These are phyloP conservation scores for Steatornis caripensis DNA, from an alignment of 2,113 vertebrate species.

Conservation along the genomic window DNA sequence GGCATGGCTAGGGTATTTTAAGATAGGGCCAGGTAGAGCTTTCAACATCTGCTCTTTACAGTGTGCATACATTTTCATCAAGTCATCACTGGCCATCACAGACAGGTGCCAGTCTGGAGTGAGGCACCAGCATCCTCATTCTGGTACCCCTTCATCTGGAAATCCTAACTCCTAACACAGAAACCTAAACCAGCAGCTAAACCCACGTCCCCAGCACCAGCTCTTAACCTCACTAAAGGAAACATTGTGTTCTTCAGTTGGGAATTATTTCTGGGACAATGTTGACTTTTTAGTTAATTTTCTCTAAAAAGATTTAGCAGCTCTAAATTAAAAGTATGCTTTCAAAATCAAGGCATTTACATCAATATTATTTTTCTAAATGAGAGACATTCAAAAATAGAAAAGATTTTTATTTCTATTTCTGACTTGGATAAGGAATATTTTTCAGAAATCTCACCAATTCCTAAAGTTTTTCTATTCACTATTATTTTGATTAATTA, in stretches of 20 bases:
- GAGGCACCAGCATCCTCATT: neutral
- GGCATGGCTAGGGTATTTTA: neutral
- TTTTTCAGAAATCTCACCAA: neutral
- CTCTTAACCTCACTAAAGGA: neutral
- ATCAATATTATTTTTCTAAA: neutral
- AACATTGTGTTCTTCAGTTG: neutral
- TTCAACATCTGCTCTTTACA: neutral
- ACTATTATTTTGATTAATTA: neutral
- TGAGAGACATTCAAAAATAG: neutral
- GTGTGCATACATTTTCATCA: neutral
- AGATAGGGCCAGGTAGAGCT: neutral
- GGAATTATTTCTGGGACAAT: neutral
- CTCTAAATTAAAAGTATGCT: neutral
- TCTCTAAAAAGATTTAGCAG: neutral
- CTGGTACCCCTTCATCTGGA: neutral
- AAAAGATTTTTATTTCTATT: neutral
- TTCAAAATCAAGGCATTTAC: neutral
- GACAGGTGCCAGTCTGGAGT: neutral
- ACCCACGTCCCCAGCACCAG: fast-evolving
- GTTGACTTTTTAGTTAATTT: neutral
- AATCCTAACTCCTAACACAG: neutral
- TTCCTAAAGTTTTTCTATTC: neutral
- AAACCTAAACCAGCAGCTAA: neutral
- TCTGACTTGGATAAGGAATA: neutral
- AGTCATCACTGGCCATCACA: neutral